Evolutionary conservation across 2,113 vertebrate genomes (phyloP).

Genomic region (Copsychus sechellarum): DNA sequence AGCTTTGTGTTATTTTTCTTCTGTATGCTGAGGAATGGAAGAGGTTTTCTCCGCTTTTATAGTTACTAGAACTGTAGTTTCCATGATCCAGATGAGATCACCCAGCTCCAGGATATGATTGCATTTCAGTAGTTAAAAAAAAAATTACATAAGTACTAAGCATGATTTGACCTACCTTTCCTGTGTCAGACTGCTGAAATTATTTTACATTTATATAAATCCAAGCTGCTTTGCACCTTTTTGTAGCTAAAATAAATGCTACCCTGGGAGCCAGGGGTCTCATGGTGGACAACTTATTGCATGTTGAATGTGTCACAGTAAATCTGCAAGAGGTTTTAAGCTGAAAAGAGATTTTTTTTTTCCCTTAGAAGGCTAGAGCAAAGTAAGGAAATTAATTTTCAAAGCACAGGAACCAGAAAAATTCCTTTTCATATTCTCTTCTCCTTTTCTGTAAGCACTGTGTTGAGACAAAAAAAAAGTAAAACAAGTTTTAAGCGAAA

Average conservation of each 20-base stretch:
- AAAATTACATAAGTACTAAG: conserved; percentile 62
- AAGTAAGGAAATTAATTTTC: conserved; percentile 24
- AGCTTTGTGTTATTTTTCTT: conserved; percentile 46
- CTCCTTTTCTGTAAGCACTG: neutral
- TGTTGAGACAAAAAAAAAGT: neutral
- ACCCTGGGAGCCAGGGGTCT: conserved; percentile 36
- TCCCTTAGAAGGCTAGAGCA: neutral
- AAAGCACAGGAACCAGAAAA: neutral
- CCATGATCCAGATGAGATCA: conserved; percentile 66
- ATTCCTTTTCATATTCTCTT: neutral
- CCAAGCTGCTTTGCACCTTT: conserved; percentile 13
- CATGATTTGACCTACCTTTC: conserved; percentile 50
- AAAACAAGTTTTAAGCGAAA: neutral
- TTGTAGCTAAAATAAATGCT: conserved; percentile 7
- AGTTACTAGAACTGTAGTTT: conserved; percentile 26
- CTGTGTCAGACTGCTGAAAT: conserved; percentile 49
- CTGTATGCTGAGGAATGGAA: neutral
- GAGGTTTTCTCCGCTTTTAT: conserved; percentile 2
- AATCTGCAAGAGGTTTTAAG: conserved; percentile 30
- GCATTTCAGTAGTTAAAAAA: conserved; percentile 61
- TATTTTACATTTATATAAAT: conserved; percentile 28
- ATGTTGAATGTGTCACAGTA: conserved; percentile 10
- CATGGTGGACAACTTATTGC: conserved; percentile 36
- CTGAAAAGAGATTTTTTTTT: neutral
- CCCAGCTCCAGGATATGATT: conserved; percentile 23